phyloP scores from a whole-genome alignment of 1,140 invertebrate genomes.

The Heterodera carotae region DNA sequence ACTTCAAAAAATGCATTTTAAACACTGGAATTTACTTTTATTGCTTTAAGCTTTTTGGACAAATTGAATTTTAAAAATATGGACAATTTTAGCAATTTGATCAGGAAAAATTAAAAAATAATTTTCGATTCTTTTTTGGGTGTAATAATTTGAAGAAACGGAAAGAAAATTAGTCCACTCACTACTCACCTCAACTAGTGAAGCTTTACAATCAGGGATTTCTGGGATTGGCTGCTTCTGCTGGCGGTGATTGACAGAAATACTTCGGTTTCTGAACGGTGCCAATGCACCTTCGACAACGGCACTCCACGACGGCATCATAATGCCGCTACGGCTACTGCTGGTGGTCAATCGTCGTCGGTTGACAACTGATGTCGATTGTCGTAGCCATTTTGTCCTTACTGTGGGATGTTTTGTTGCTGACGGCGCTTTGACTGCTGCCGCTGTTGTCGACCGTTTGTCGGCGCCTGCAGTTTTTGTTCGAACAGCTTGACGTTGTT shows the following conservation, averaged over 20 bases:
- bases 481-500: conserved; percentile 12
- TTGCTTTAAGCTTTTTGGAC: not conserved
- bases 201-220: not conserved
- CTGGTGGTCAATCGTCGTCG: not conserved
- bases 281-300: not conserved
- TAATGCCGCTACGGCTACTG: not conserved
- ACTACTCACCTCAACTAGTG: not conserved
- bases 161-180: too few species aligned
- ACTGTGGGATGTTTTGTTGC: not conserved
- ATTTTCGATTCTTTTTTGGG: not conserved
- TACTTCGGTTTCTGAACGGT: not conserved
- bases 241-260: not conserved
- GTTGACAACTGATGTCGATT: not conserved
- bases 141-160: not conserved
- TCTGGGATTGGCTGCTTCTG: not conserved
- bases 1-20: not conserved
- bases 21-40: not conserved
- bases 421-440: not conserved
- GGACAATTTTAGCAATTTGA: not conserved
- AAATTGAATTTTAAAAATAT: not conserved
- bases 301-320: not conserved
- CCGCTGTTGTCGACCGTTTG: not conserved
- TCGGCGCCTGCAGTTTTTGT: not conserved
- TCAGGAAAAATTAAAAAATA: not conserved
- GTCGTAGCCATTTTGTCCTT: not conserved